These are phyloP conservation scores for Caenorhabditis sp. DNA, from an alignment of 2,888 invertebrate species.

Conservation along the genomic window DNA sequence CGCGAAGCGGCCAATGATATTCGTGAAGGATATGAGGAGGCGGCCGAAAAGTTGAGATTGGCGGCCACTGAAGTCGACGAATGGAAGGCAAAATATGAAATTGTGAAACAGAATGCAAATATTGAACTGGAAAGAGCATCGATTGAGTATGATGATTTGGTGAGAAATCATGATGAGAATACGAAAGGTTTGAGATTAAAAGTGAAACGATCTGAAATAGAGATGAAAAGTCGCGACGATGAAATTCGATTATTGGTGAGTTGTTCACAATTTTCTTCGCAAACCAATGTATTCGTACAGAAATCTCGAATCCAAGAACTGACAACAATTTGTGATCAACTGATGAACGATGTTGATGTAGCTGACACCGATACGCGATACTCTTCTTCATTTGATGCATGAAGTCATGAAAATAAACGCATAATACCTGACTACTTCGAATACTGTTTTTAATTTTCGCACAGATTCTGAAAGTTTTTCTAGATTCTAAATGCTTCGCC, in stretches of 20 bases:
- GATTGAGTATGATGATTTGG: conserved; percentile 22
- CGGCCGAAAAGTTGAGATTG: conserved; percentile 24
- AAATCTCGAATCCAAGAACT: conserved; percentile 19
- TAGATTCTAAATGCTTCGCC: no score
- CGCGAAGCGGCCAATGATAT: conserved; percentile 17
- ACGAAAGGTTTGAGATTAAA: conserved; percentile 24
- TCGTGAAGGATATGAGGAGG: conserved; percentile 21
- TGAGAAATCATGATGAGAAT: conserved; percentile 23
- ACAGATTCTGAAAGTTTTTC: no score
- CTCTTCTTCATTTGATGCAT: conserved; percentile 17
- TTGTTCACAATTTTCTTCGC: neutral
- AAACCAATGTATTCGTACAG: neutral
- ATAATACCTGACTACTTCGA: no score
- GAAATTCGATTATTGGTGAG: conserved; percentile 17
- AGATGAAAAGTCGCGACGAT: conserved; percentile 20
- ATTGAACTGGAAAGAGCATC: conserved; percentile 27
- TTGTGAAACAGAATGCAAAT: conserved; percentile 26
- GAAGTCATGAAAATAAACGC: no score
- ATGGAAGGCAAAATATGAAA: conserved; percentile 27
- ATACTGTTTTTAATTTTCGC: no score
- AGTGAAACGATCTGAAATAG: conserved; percentile 19
- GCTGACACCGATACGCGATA: conserved; percentile 16
- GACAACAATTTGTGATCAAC: conserved; percentile 31
- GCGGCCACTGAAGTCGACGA: conserved; percentile 27
- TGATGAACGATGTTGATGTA: conserved; percentile 30